Conservation (phyloP, 2,888 invertebrate genomes). For the Agrotis puta region DNA sequence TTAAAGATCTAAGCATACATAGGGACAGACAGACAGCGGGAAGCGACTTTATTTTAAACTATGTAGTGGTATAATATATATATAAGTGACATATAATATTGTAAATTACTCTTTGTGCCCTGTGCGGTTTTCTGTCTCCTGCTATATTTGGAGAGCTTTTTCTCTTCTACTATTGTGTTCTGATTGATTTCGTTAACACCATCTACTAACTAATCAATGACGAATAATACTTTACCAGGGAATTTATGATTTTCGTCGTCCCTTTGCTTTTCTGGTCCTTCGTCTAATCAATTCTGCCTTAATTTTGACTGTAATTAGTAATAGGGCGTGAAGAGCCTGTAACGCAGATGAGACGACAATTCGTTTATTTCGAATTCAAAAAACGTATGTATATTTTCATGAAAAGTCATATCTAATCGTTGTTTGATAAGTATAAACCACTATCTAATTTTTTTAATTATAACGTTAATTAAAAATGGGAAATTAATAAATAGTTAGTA, state of each 20-base stretch:
- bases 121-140: not conserved
- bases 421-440: slow-evolving; percentile 10
- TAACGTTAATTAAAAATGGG: slow-evolving; percentile 46
- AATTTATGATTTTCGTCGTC: not conserved
- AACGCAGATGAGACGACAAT: not conserved
- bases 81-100: no score
- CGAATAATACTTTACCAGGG: no score
- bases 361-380: slow-evolving; percentile 13
- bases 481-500: slow-evolving; percentile 15
- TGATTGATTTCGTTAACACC: not conserved
- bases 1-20: no score
- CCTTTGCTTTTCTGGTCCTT: not conserved
- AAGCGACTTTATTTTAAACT: no score
- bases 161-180: not conserved
- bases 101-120: not conserved
- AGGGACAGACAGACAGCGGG: no score
- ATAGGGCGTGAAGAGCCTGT: not conserved
- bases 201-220: not conserved
- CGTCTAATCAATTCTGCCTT: not conserved
- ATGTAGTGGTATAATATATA: no score
- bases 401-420: slow-evolving; percentile 40
- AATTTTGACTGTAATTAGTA: not conserved
- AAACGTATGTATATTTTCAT: slow-evolving; percentile 13
- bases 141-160: not conserved
- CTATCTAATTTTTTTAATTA: slow-evolving; percentile 53